phyloP scores from a whole-genome alignment of 2,888 invertebrate genomes.

The Rhodophaea formosa region DNA sequence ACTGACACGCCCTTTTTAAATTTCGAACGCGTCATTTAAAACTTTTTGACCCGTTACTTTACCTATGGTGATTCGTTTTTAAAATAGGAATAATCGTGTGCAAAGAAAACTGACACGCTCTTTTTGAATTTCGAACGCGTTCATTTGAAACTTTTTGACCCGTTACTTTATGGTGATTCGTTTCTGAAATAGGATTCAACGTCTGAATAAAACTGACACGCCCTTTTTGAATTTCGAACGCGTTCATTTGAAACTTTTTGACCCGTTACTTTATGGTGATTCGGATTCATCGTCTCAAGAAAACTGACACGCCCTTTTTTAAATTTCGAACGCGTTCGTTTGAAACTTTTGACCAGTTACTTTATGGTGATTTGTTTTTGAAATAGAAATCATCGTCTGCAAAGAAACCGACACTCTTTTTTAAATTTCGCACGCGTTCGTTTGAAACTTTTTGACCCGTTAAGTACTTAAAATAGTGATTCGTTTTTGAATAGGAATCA shows the following conservation, averaged over 20 bases:
- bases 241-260: no score
- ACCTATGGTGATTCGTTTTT: background rate
- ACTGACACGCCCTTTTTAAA: no score
- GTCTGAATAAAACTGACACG: background rate
- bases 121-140: slow-evolving; percentile 8
- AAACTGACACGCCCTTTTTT: slow-evolving; percentile 17
- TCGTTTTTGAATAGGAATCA: no score
- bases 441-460: background rate
- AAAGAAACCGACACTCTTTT: slow-evolving; percentile 14
- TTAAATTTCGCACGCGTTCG: background rate
- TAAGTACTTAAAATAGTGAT: background rate
- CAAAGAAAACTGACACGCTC: slow-evolving; percentile 13
- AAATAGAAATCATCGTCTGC: no score
- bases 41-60: no score
- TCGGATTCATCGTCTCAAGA: no score
- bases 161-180: background rate
- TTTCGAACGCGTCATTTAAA: no score
- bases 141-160: background rate
- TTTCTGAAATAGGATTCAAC: no score
- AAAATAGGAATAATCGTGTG: no score
- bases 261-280: no score
- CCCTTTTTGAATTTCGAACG: no score
- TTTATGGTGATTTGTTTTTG: background rate
- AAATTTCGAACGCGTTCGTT: background rate
- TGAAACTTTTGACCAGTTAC: background rate